Percentiles rank a stretch among this genome's conserved stretches.
phyloP scores from a whole-genome alignment of 37 sponge, comb jelly and placozoan genomes.

The Geodia barretti region DNA sequence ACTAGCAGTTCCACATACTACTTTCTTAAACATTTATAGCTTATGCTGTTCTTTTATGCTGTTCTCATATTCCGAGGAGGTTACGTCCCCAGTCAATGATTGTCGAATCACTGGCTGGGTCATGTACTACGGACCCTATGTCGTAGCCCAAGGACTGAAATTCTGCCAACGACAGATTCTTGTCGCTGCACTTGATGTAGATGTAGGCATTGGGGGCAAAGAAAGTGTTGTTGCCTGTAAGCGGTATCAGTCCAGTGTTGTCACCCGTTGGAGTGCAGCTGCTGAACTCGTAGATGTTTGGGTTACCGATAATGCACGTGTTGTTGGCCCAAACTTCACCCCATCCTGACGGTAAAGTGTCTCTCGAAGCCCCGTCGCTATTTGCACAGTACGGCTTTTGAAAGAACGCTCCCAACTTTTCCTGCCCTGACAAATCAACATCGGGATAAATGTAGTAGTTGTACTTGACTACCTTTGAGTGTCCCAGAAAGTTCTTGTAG shows the following conservation, averaged over 20 bases:
- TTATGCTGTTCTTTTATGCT: no score
- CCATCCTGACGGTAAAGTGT: conserved; percentile 45
- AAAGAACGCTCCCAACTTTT: not conserved
- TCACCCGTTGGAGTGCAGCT: conserved; percentile 17
- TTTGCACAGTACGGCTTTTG: conserved; percentile 44
- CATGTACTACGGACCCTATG: conserved; percentile 34
- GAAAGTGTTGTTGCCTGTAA: conserved; percentile 55
- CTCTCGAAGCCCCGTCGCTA: conserved; percentile 35
- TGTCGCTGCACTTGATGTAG: conserved; percentile 42
- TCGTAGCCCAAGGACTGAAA: conserved; percentile 57
- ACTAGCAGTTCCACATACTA: no score
- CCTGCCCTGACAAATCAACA: not conserved
- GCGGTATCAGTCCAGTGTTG: conserved; percentile 36
- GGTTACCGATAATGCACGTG: conserved; percentile 57
- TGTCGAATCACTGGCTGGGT: conserved; percentile 6
- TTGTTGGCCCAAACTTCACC: conserved; percentile 58
- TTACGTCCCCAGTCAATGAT: conserved; percentile 50
- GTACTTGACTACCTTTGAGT: conserved; percentile 46
- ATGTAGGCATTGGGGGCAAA: conserved; percentile 42
- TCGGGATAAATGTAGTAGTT: conserved; percentile 61
- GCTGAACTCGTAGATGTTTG: conserved; percentile 39
- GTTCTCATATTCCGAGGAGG: conserved; percentile 39
- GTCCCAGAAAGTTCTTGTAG: conserved; percentile 62
- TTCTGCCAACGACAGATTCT: conserved; percentile 21
- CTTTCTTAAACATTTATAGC: no score